Evolutionary conservation across 2,113 vertebrate genomes (phyloP).

Genomic region (Patagioenas fasciata): DNA sequence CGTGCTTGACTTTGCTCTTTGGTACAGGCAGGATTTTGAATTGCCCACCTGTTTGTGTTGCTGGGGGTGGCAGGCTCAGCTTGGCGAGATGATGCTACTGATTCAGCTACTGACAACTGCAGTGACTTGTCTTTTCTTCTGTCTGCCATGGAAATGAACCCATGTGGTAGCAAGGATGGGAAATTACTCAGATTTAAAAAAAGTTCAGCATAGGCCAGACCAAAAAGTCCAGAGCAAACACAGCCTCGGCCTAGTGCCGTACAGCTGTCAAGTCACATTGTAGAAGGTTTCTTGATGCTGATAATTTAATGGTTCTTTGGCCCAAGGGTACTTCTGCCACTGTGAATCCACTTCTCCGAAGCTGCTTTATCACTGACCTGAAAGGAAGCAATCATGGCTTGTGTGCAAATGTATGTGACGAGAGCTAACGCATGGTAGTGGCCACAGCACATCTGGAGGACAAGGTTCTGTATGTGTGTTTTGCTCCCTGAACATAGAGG

Average conservation of each 20-base stretch:
- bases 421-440: slow-evolving; percentile 18
- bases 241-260: background rate
- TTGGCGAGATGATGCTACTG: background rate
- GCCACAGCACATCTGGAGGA: background rate
- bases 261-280: background rate
- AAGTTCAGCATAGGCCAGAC: background rate
- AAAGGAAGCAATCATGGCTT: background rate
- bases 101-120: background rate
- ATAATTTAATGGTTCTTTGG: slow-evolving; percentile 1
- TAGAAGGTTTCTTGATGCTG: background rate
- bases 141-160: background rate
- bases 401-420: background rate
- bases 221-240: background rate
- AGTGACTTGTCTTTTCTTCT: background rate
- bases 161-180: background rate
- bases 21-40: background rate
- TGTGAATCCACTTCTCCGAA: background rate
- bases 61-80: background rate
- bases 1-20: background rate
- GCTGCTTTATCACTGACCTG: background rate
- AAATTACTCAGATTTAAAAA: background rate
- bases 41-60: background rate
- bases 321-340: slow-evolving; percentile 22
- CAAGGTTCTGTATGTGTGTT: background rate
- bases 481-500: background rate